phyloP scores from a whole-genome alignment of 1,140 invertebrate species.

The Alviniconcha marisindica region DNA sequence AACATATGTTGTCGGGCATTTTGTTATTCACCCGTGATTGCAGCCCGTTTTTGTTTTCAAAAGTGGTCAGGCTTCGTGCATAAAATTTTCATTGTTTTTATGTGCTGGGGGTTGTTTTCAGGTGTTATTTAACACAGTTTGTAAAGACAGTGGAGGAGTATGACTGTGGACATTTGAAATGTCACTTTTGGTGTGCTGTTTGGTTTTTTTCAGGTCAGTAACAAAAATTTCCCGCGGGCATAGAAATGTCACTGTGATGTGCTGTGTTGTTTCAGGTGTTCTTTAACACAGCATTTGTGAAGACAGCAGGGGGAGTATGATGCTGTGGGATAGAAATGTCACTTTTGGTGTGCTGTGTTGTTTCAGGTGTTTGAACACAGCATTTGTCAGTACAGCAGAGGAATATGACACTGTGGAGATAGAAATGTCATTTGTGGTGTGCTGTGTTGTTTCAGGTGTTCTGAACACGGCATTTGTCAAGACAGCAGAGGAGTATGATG shows the following conservation, averaged over 20 bases:
- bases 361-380: conserved; percentile 65
- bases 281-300: conserved; percentile 66
- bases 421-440: too few relatives aligned
- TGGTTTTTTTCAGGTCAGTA: conserved; percentile 53
- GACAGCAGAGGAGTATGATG: conserved; percentile 63
- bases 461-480: conserved; percentile 65
- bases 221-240: conserved; percentile 67
- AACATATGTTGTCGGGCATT: conserved; percentile 68
- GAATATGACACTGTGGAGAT: conserved; percentile 73
- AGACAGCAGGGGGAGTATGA: conserved; percentile 63
- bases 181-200: too few relatives aligned
- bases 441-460: conserved; percentile 52
- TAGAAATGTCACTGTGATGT: too few relatives aligned
- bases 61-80: too few relatives aligned
- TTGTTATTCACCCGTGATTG: too few relatives aligned
- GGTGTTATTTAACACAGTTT: conserved; percentile 67
- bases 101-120: conserved; percentile 47
- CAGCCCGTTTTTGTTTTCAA: too few relatives aligned
- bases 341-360: too few relatives aligned
- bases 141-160: conserved; percentile 57
- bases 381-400: conserved; percentile 58
- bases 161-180: conserved; percentile 75
- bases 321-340: conserved; percentile 74
- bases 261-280: conserved; percentile 57
- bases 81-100: too few relatives aligned